Evolutionary conservation across 1,140 invertebrate genomes (phyloP).

Genomic region (Phthorimaea operculella): DNA sequence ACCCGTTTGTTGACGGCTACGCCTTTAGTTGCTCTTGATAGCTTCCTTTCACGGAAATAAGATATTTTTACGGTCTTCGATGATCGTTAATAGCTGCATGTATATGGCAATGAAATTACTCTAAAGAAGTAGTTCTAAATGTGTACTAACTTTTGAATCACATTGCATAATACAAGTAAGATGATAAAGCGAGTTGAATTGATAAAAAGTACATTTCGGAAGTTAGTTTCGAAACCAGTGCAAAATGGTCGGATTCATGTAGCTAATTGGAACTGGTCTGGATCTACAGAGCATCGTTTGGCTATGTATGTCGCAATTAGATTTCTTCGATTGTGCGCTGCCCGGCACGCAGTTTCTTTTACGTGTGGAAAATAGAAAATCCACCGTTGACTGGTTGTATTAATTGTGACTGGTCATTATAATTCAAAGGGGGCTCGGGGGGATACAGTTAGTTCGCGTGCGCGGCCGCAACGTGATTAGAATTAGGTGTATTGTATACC

Average conservation of each 20-base stretch:
- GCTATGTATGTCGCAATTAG: slow-evolving; percentile 36
- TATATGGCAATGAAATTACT: not conserved
- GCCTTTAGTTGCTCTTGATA: not conserved
- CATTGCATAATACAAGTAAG: not conserved
- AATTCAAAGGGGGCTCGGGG: slow-evolving; percentile 51
- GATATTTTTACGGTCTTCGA: slow-evolving; percentile 8
- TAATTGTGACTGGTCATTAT: slow-evolving; percentile 60
- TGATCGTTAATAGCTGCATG: not conserved
- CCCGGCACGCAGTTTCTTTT: slow-evolving; percentile 61
- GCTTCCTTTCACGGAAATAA: slow-evolving; percentile 30
- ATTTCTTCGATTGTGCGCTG: slow-evolving; percentile 48
- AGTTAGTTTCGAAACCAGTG: too few species aligned
- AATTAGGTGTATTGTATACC: slow-evolving; percentile 38
- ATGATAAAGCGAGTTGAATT: too few species aligned
- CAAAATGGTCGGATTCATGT: not conserved
- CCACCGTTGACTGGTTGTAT: slow-evolving; percentile 62
- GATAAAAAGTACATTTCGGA: too few species aligned
- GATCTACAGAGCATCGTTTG: not conserved
- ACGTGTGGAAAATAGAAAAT: slow-evolving; percentile 67
- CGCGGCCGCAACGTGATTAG: slow-evolving; percentile 38
- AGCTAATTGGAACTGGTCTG: not conserved
- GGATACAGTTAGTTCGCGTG: slow-evolving; percentile 65
- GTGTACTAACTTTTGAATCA: not conserved
- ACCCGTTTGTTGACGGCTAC: slow-evolving; percentile 45
- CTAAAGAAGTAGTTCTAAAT: not conserved